Base-by-base conservation (phyloP, 2,797 vertebrate genomes). In the Alcedo quadribrachys region DNA sequence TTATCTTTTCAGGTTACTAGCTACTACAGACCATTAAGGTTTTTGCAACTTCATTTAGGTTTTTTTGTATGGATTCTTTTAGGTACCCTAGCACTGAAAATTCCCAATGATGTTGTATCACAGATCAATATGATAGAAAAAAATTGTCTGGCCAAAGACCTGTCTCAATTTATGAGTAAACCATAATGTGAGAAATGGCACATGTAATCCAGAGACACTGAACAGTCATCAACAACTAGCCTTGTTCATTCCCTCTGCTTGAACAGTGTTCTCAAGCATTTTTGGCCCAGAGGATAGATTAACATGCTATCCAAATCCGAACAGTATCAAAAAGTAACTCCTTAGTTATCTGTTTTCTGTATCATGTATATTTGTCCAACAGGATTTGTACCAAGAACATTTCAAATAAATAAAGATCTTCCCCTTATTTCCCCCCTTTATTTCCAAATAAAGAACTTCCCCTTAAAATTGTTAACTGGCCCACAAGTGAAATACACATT, bases 81-180 rank as follows among this genome's bases (percentile, higher is more conserved):
- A 78, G 17, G 57, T 83, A 60, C 2, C 6, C 10, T 17, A 57
- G 17, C 18, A 58, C 20, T 43, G 13, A 50, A 89, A 77, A 80
- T 25, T 27, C 50, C 53, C 30, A 67, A 1, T 5, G 28, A 22
- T 6, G 3, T 2, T 62, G 45, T 4, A 60, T 6, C 9, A n/a
- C 0, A 0, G 14, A 46, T 46, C 14, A 76, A 9, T 45, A 28
- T 7, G 35, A 16, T 0, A 68, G 16, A 53, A 74, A 73, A 76
- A 68, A 28, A 20, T 5, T 70, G 8, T 30, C 46, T 62, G 54
- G 13, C 14, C 25, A 32, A 54, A 73, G 33, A 58, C 13, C 46
- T 53, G 42, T 53, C 6, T 25, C 9, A 6, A 19, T 2, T 57
- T n/a, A 24, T 30, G 57, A 35, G 0, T 30, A 61, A 87, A 40